Percentiles rank a stretch among this genome's conserved stretches.
Conservation (phyloP, 92 coral and sea anemone species). For the Actinostola sp. region DNA sequence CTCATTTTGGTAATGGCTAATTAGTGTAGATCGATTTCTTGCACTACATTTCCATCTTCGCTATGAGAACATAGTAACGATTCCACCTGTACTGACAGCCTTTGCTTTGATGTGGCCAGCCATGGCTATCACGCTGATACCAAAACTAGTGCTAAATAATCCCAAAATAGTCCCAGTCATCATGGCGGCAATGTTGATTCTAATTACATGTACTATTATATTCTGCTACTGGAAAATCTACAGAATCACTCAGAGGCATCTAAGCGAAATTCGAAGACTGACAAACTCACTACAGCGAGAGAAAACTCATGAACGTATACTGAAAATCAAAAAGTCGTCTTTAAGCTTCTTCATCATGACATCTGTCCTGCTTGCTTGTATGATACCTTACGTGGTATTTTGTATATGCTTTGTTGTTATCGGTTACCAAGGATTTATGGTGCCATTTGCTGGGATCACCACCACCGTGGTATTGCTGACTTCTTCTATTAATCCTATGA, state of each 20-base stretch:
- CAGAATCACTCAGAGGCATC: conserved; percentile 10
- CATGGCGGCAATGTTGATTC: neutral
- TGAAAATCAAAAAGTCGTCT: conserved; percentile 19
- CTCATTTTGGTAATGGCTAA: too few relatives aligned
- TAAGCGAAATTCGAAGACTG: conserved; percentile 3
- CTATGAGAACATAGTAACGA: conserved; percentile 22
- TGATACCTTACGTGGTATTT: conserved; percentile 3
- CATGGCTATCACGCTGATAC: neutral
- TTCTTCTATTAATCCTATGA: conserved; percentile 30
- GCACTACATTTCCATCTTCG: conserved; percentile 49
- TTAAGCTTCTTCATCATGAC: neutral
- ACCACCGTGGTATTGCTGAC: conserved; percentile 5
- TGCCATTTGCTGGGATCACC: neutral
- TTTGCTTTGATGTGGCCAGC: neutral
- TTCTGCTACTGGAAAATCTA: conserved; percentile 10
- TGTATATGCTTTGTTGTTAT: neutral
- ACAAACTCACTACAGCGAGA: neutral
- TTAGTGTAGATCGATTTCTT: conserved; percentile 42
- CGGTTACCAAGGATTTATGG: conserved; percentile 8
- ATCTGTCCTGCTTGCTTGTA: neutral
- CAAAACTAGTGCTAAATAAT: neutral
- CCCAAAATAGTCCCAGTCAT: neutral
- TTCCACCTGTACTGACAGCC: conserved; percentile 16
- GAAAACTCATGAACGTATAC: neutral
- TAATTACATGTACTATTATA: neutral